Base-by-base conservation (phyloP, 2,113 vertebrate species). In the Elaphurus davidianus region DNA sequence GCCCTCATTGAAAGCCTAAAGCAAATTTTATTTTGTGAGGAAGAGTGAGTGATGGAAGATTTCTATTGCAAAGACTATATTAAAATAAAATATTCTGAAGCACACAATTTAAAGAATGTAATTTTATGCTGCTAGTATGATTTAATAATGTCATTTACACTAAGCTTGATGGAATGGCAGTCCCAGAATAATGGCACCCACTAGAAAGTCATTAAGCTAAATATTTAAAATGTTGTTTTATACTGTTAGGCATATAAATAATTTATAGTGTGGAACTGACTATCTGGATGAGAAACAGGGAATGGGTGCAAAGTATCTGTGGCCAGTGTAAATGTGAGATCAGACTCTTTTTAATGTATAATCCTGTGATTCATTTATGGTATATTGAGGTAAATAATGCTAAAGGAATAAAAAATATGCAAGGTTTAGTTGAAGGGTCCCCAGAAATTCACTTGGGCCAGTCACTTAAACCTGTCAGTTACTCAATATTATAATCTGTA, bases 11-110 rank as follows among this genome's bases (percentile, higher is more conserved):
- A 91, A 93, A 81, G 54, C 64, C 55, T 82, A 82, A 23, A 93
- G 45, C 16, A 98, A 96, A 60, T 94, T 88, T 43, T 30, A 27
- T 83, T 87, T 90, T 98, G 78, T 96, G 60, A 97, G 90, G 94
- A 93, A 96, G 91, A 97, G 45, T 74, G 94, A 98, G 79, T 36
- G 0, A 0, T n/a, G 3, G 30, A 94, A 86, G 47, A 52, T 91
- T 97, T 96, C 89, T 96, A 64, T 45, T 47, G 30, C 86, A 55
- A 91, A 90, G 52, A 5, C 83, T 98, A 96, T 95, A 98, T 97
- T 96, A 67, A 86, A 97, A 82, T 91, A 90, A 96, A 98, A 93
- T 82, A 78, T 47, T 97, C 67, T 91, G 74, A 97, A 98, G 71
- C 43, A 43, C 16, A 59, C 10, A 2, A 36, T 81, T 97, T 94